Conservation (phyloP, 2,113 vertebrate species). For the Passer domesticus region DNA sequence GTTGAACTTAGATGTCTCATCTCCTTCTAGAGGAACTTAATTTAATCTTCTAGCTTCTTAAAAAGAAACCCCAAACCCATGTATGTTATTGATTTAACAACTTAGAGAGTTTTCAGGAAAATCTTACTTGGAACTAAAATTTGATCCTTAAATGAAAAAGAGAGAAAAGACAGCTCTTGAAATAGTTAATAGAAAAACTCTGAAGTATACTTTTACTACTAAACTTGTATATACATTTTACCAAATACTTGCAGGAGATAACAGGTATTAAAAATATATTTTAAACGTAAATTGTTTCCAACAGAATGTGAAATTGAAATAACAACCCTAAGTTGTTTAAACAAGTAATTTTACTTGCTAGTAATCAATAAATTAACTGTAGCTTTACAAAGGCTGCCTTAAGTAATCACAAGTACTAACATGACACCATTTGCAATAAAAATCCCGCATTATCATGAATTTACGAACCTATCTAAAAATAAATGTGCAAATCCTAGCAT, state of each 20-base stretch:
- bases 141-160: neutral
- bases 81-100: neutral
- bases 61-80: fast-evolving
- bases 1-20: neutral
- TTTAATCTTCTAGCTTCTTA: neutral
- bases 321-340: neutral
- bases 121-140: neutral
- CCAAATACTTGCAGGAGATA: neutral
- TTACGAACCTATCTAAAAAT: neutral
- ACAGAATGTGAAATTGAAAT: neutral
- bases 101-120: neutral
- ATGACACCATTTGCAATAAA: conserved; percentile 5
- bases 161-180: neutral
- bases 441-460: neutral
- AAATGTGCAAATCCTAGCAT: neutral
- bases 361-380: neutral
- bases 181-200: neutral
- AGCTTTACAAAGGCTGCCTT: neutral
- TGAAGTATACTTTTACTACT: neutral
- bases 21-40: neutral
- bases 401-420: conserved; percentile 3
- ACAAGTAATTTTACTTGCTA: neutral
- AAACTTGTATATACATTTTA: neutral
- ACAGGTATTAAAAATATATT: neutral
- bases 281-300: neutral